These are phyloP conservation scores for Rhinichthys osculus DNA, from an alignment of 2,797 vertebrate genomes.

Conservation along the genomic window DNA sequence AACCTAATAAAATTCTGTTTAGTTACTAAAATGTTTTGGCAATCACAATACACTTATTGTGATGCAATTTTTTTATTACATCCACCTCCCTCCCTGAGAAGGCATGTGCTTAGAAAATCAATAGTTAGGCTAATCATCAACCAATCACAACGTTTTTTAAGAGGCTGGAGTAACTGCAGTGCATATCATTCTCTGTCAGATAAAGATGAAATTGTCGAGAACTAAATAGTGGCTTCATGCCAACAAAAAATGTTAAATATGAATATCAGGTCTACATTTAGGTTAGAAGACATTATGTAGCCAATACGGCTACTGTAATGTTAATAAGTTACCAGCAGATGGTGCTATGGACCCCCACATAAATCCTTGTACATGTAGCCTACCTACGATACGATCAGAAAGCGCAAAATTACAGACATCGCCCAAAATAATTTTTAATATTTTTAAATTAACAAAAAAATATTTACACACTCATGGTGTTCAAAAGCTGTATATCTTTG, in stretches of 20 bases:
- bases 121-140: neutral
- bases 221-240: neutral
- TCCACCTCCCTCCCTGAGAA: conserved; percentile 9
- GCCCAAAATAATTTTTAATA: neutral
- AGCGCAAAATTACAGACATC: neutral
- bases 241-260: neutral
- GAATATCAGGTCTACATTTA: neutral
- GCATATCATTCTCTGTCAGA: neutral
- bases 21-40: too few relatives aligned
- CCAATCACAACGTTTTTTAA: neutral
- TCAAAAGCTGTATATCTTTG: neutral
- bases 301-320: neutral
- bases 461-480: neutral
- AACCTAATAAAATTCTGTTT: too few relatives aligned
- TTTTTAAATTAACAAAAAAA: neutral
- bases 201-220: neutral
- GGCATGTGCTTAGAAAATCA: neutral
- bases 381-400: neutral
- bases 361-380: neutral
- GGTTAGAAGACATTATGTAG: neutral
- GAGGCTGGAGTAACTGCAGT: neutral
- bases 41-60: too few relatives aligned
- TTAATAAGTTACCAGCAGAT: neutral
- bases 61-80: too few relatives aligned
- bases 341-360: neutral